These are phyloP conservation scores for Ptiloglossa arizonensis DNA, from an alignment of 1,140 invertebrate genomes.

Conservation along the genomic window DNA sequence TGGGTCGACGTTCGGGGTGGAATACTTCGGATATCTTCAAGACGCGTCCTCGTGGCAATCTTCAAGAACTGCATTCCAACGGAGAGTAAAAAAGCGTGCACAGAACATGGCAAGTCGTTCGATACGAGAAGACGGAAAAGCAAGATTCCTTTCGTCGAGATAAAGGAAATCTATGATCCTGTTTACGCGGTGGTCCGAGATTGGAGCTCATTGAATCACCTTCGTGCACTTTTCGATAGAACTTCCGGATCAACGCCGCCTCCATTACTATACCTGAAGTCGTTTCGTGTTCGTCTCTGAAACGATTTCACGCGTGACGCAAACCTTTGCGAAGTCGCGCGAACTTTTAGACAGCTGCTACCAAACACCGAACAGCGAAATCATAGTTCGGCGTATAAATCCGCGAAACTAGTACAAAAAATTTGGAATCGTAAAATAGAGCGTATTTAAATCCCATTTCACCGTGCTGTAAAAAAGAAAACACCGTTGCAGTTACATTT, in stretches of 20 bases:
- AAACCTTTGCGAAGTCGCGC: neutral
- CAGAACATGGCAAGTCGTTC: slow-evolving; percentile 35
- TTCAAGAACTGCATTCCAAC: slow-evolving; percentile 40
- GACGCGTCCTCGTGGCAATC: slow-evolving; percentile 27
- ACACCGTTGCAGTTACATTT: too few species aligned
- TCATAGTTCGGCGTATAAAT: neutral
- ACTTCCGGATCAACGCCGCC: slow-evolving; percentile 34
- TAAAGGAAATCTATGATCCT: slow-evolving; percentile 65
- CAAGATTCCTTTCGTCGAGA: slow-evolving; percentile 49
- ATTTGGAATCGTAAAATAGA: neutral
- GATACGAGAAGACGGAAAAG: slow-evolving; percentile 45
- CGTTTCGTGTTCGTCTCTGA: neutral
- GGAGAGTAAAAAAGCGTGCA: slow-evolving; percentile 38
- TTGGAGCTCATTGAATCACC: slow-evolving; percentile 54
- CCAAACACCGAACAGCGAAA: neutral
- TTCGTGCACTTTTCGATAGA: slow-evolving; percentile 52
- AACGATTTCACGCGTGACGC: neutral
- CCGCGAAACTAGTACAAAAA: neutral
- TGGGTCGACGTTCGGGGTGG: slow-evolving; percentile 3
- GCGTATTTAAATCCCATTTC: slow-evolving; percentile 1
- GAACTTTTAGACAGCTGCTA: neutral
- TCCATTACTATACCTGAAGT: neutral
- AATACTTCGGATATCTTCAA: slow-evolving; percentile 47
- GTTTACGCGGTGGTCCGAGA: slow-evolving; percentile 59
- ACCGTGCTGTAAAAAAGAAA: too few species aligned